Conservation (phyloP, 2,888 invertebrate species). For the Brenthis daphne region DNA sequence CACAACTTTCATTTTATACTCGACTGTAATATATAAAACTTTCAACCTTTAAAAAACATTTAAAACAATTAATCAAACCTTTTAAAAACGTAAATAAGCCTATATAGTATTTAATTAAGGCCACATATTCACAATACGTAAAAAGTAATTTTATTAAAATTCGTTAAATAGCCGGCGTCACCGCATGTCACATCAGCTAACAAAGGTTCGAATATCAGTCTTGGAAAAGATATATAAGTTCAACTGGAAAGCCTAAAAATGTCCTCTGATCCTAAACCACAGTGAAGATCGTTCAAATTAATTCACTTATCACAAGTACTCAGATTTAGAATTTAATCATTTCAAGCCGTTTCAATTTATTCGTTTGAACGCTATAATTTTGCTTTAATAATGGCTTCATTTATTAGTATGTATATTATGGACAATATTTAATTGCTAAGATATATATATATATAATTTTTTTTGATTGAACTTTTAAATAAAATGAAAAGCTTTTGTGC, state of each 20-base stretch:
- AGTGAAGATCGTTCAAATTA: slow-evolving; percentile 16
- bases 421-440: no score
- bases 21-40: no score
- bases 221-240: slow-evolving; percentile 22
- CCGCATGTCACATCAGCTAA: slow-evolving; percentile 24
- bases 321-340: slow-evolving; percentile 6
- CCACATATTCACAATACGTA: slow-evolving; percentile 10
- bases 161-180: slow-evolving; percentile 8
- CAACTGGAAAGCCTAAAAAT: slow-evolving; percentile 20
- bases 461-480: no score
- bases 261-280: background rate
- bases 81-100: background rate
- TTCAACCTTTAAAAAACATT: no score
- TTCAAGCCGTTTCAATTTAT: background rate
- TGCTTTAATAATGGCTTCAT: no score
- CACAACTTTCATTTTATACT: no score
- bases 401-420: no score
- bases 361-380: no score
- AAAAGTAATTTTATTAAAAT: slow-evolving; percentile 23
- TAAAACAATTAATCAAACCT: no score
- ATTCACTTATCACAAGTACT: slow-evolving; percentile 10
- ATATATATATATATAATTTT: no score
- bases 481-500: no score
- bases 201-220: slow-evolving; percentile 29
- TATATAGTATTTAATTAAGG: slow-evolving; percentile 19